phyloP scores from a whole-genome alignment of 2,797 vertebrate species.

The Anguilla obscura region DNA sequence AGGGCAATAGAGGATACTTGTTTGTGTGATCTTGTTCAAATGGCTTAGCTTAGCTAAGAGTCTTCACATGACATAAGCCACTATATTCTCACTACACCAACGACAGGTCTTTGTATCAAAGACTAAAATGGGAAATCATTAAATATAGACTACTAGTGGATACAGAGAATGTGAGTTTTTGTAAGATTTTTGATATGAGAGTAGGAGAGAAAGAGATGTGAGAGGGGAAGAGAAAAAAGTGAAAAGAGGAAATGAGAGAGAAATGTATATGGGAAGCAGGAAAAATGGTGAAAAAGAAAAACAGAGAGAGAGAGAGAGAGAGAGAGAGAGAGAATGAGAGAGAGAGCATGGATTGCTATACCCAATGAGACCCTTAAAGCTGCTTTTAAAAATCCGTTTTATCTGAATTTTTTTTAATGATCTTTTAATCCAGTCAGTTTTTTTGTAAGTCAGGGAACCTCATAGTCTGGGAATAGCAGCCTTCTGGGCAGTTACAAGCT shows the following conservation, averaged over 20 bases:
- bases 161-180: conserved; percentile 44
- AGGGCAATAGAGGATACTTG: background rate
- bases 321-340: conserved; percentile 30
- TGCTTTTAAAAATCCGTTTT: conserved; percentile 63
- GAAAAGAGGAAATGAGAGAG: conserved; percentile 38
- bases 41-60: background rate
- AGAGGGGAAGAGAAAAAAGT: conserved; percentile 28
- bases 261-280: background rate
- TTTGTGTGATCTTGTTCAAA: background rate
- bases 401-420: conserved; percentile 56
- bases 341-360: conserved; percentile 62
- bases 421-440: conserved; percentile 53
- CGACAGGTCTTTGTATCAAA: background rate
- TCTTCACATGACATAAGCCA: background rate
- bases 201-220: background rate
- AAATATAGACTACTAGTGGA: background rate
- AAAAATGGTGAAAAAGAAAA: background rate
- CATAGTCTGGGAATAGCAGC: conserved; percentile 51
- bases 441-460: conserved; percentile 50
- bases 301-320: conserved; percentile 27
- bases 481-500: conserved; percentile 49
- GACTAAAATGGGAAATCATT: background rate
- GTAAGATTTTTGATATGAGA: conserved; percentile 5
- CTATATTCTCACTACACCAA: background rate
- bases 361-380: conserved; percentile 63